These are phyloP conservation scores for Euphonia xanthogaster DNA, from an alignment of 2,797 vertebrate genomes.

Conservation along the genomic window DNA sequence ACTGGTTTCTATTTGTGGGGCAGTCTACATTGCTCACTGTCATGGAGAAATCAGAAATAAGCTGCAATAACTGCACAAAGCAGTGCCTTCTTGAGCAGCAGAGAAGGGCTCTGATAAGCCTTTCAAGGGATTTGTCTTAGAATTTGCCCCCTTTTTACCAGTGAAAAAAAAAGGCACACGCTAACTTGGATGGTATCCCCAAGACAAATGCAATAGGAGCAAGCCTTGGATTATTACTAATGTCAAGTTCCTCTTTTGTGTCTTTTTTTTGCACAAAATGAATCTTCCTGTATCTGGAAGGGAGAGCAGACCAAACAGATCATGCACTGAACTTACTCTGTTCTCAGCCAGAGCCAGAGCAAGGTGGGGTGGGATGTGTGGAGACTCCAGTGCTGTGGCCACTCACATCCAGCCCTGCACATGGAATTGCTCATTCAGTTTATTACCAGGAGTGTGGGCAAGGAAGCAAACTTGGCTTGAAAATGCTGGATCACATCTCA, in stretches of 20 bases:
- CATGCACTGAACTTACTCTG: neutral
- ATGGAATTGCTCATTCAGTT: neutral
- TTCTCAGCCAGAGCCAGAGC: neutral
- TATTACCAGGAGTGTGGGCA: neutral
- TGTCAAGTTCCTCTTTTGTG: neutral
- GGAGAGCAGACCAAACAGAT: neutral
- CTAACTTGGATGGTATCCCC: neutral
- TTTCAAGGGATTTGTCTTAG: neutral
- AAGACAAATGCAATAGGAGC: neutral
- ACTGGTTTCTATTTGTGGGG: neutral
- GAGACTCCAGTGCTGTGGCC: rapidly evolving
- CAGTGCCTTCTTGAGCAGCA: neutral
- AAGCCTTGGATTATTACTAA: neutral
- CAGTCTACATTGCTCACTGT: neutral
- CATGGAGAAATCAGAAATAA: neutral
- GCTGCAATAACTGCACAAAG: neutral
- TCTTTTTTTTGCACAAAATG: neutral
- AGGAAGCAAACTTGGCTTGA: neutral
- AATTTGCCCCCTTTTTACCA: neutral
- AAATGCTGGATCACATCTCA: neutral
- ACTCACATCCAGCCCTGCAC: neutral
- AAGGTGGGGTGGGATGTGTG: rapidly evolving
- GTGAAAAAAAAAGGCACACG: neutral
- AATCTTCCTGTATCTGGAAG: neutral
- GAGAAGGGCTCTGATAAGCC: neutral